These are phyloP conservation scores for Charanyca ferruginea DNA, from an alignment of 2,888 invertebrate genomes.

Conservation along the genomic window DNA sequence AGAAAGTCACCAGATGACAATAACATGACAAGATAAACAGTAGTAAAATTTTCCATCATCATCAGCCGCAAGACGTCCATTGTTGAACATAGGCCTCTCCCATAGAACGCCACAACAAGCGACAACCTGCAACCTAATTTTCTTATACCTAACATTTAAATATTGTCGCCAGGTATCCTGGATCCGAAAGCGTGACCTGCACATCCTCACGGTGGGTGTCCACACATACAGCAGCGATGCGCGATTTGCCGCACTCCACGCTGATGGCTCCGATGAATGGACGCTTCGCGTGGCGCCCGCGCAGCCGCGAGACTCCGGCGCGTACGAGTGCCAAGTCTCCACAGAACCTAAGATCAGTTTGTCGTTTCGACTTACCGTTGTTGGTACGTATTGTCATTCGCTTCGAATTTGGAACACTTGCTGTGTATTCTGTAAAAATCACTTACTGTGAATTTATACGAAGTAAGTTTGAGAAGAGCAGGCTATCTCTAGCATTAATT, in stretches of 20 bases:
- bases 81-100: too few relatives aligned
- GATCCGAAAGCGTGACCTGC: slow-evolving; percentile 96
- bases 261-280: slow-evolving; percentile 92
- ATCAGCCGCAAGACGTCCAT: too few relatives aligned
- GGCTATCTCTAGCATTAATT: too few relatives aligned
- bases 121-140: too few relatives aligned
- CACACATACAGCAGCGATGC: slow-evolving; percentile 93
- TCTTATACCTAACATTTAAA: background rate
- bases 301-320: slow-evolving; percentile 95
- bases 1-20: too few relatives aligned
- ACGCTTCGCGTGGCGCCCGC: slow-evolving; percentile 91
- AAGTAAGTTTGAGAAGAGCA: too few relatives aligned
- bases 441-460: too few relatives aligned
- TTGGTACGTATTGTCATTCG: slow-evolving; percentile 91
- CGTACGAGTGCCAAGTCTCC: slow-evolving; percentile 97
- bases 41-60: too few relatives aligned
- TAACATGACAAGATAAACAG: too few relatives aligned
- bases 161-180: slow-evolving; percentile 93
- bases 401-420: too few relatives aligned
- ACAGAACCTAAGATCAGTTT: slow-evolving; percentile 97
- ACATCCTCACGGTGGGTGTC: slow-evolving; percentile 92
- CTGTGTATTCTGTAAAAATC: too few relatives aligned
- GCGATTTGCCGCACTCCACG: slow-evolving; percentile 92
- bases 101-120: too few relatives aligned
- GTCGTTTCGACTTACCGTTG: slow-evolving; percentile 94